phyloP scores from a whole-genome alignment of 2,797 vertebrate species.

The Falco novaeseelandiae region DNA sequence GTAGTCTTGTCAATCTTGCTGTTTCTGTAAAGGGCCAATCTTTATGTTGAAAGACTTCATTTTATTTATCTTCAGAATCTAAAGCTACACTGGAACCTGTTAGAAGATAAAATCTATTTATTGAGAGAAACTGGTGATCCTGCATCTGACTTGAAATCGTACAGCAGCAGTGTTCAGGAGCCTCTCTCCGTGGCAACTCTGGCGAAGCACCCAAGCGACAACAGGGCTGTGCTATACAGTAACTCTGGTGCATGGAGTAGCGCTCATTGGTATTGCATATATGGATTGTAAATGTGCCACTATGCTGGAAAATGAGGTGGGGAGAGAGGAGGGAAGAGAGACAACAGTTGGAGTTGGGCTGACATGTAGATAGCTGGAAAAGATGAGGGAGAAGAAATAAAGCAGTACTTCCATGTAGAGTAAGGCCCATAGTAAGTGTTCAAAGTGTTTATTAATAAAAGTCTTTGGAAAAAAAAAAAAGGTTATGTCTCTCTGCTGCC shows the following conservation, averaged over 20 bases:
- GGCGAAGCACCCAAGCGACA: neutral
- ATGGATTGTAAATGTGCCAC: neutral
- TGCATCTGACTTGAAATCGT: neutral
- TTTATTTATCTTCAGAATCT: constrained; percentile 38
- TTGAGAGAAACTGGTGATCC: neutral
- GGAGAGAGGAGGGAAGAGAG: neutral
- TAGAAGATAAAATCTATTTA: constrained; percentile 22
- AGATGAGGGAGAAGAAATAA: neutral
- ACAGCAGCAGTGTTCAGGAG: neutral
- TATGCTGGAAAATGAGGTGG: neutral
- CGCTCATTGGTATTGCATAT: neutral
- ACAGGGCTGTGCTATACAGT: neutral
- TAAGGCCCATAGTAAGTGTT: neutral
- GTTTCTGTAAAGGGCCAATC: constrained; percentile 25
- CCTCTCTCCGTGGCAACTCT: neutral
- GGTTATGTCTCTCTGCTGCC: neutral
- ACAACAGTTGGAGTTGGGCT: neutral
- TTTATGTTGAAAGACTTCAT: neutral
- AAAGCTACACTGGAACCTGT: constrained; percentile 36
- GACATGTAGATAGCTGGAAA: neutral
- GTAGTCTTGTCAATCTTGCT: neutral
- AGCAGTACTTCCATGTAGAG: neutral
- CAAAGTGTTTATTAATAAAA: constrained; percentile 73
- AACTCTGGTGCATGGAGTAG: neutral
- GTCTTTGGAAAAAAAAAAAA: neutral